These are phyloP conservation scores for Megalonaias nervosa DNA, from an alignment of 1,140 invertebrate species.

Conservation along the genomic window DNA sequence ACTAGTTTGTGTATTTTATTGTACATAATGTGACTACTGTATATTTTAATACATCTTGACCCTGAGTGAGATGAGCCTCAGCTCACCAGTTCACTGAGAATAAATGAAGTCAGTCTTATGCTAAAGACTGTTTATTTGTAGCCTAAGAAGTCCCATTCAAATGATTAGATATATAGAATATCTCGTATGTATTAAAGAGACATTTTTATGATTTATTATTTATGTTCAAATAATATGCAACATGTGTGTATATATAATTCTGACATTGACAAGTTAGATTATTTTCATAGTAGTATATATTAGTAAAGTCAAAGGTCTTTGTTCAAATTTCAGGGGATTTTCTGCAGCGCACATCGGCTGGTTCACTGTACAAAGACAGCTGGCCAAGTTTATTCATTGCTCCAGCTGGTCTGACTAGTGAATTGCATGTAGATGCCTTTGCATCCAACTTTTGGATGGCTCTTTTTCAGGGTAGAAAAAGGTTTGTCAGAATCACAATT, in stretches of 20 bases:
- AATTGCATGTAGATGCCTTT: conserved; percentile 66
- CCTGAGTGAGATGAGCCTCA: too few relatives aligned
- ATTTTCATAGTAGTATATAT: background rate
- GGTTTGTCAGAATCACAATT: conserved; percentile 24
- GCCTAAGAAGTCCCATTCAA: too few relatives aligned
- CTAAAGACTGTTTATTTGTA: too few relatives aligned
- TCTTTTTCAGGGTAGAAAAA: conserved; percentile 61
- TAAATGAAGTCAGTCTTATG: too few relatives aligned
- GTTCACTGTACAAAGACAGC: conserved; percentile 60
- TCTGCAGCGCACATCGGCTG: conserved; percentile 45
- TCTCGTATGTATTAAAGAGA: too few relatives aligned
- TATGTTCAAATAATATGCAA: background rate
- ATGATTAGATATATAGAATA: too few relatives aligned
- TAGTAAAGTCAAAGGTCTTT: background rate
- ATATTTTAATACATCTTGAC: too few relatives aligned
- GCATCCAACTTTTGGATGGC: conserved; percentile 69
- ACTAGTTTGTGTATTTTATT: too few relatives aligned
- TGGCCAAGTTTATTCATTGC: conserved; percentile 68
- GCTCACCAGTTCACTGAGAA: too few relatives aligned
- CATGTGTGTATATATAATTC: background rate
- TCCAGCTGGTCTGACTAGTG: conserved; percentile 51
- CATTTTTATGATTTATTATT: background rate
- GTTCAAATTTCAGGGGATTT: conserved; percentile 52
- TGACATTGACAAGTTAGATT: background rate
- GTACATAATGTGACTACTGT: too few relatives aligned